A percentile compares a stretch with the other conserved stretches of the same genome.
Conservation (phyloP, 1,140 invertebrate species). For the Gerris buenoi region DNA sequence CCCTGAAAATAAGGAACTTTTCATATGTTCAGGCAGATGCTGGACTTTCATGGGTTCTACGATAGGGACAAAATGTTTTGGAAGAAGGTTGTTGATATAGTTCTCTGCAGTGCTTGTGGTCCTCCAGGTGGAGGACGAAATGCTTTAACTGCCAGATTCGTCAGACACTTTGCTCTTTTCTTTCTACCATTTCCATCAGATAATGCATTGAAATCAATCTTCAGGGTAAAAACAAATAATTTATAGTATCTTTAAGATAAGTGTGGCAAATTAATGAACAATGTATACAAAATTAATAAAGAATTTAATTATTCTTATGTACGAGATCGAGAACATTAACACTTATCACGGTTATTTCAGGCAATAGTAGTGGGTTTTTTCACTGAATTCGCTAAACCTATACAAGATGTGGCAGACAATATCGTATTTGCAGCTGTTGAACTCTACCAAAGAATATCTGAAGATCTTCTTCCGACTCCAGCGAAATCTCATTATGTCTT, state of each 20-base stretch:
- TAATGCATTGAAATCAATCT: slow-evolving; percentile 61
- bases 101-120: slow-evolving; percentile 67
- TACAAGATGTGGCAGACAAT: slow-evolving; percentile 47
- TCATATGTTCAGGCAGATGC: slow-evolving; percentile 51
- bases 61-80: slow-evolving; percentile 73
- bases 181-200: slow-evolving; percentile 57
- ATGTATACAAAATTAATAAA: no score
- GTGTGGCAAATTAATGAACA: no score
- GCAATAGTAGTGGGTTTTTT: slow-evolving; percentile 61
- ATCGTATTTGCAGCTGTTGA: slow-evolving; percentile 66
- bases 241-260: no score
- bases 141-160: slow-evolving; percentile 62
- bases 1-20: no score
- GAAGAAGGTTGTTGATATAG: slow-evolving; percentile 71
- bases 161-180: slow-evolving; percentile 69
- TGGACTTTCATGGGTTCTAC: slow-evolving; percentile 70
- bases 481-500: slow-evolving; percentile 85
- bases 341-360: no score
- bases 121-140: slow-evolving; percentile 78
- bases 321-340: no score
- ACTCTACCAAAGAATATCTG: slow-evolving; percentile 59
- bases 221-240: no score
- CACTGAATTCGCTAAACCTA: slow-evolving; percentile 52
- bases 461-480: slow-evolving; percentile 67
- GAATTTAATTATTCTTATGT: no score